A percentile compares a stretch with the other conserved stretches of the same genome.
These are phyloP conservation scores for Ploceus nigricollis DNA, from an alignment of 2,113 vertebrate species.

Conservation along the genomic window DNA sequence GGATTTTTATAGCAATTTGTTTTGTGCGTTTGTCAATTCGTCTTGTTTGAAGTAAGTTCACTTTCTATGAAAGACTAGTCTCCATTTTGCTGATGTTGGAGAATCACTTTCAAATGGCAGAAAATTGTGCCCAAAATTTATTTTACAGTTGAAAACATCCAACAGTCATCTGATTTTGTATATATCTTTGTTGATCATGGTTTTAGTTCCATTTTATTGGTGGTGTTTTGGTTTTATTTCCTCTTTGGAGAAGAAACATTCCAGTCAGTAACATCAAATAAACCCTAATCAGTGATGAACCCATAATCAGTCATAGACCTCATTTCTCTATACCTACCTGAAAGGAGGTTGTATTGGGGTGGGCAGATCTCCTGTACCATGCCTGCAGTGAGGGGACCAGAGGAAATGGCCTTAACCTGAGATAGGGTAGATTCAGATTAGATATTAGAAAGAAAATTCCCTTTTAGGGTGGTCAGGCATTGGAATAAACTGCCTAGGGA, in stretches of 20 bases:
- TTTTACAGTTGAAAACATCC: background rate
- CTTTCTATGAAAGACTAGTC: background rate
- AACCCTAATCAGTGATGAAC: background rate
- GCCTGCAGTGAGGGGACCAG: background rate
- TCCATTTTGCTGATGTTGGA: background rate
- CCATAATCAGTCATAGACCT: background rate
- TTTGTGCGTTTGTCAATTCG: background rate
- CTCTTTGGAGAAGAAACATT: background rate
- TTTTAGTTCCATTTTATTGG: background rate
- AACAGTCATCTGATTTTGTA: background rate
- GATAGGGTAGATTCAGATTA: background rate
- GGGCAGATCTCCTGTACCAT: background rate
- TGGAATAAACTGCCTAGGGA: background rate
- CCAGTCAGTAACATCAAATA: background rate
- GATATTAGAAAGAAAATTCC: too few relatives aligned
- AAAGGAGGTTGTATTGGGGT: fast-evolving
- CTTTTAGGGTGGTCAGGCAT: background rate
- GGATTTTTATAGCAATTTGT: background rate
- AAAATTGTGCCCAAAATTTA: background rate
- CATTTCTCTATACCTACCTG: fast-evolving
- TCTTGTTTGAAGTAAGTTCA: background rate
- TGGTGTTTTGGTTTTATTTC: background rate
- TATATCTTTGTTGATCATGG: background rate
- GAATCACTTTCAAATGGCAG: background rate
- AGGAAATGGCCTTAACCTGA: background rate